These are phyloP conservation scores for Drosophila ficusphila DNA, from an alignment of 1,140 invertebrate species.

Conservation along the genomic window DNA sequence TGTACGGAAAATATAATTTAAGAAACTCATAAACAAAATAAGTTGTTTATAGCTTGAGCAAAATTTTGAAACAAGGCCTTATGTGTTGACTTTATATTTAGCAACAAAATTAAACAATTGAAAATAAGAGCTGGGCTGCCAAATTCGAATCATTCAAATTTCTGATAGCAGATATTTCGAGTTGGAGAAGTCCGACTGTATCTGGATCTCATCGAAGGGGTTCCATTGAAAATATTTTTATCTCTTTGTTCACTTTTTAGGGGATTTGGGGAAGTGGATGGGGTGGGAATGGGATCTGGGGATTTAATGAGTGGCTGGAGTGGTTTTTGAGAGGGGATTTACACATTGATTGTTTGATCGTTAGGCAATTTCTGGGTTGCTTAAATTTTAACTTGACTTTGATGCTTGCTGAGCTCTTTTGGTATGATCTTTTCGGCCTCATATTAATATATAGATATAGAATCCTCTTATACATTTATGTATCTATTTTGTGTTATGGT, in stretches of 20 bases:
- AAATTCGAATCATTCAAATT: background rate
- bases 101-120: background rate
- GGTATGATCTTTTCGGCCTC: slow-evolving; percentile 4
- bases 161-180: background rate
- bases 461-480: slow-evolving; percentile 15
- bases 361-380: slow-evolving; percentile 34
- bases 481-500: slow-evolving; percentile 39
- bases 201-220: background rate
- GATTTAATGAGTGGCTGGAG: background rate
- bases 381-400: slow-evolving; percentile 41
- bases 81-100: no score
- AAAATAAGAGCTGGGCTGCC: background rate
- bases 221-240: slow-evolving; percentile 51
- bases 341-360: slow-evolving; percentile 43
- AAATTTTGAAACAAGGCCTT: no score
- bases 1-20: background rate
- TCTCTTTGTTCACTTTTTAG: slow-evolving; percentile 64
- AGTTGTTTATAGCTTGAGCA: background rate
- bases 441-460: slow-evolving; percentile 15
- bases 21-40: background rate
- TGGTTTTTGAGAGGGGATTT: slow-evolving; percentile 18
- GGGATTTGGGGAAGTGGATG: slow-evolving; percentile 32
- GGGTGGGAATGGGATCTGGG: slow-evolving; percentile 10
- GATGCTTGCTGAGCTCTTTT: slow-evolving; percentile 28
- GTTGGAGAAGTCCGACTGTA: background rate